Evolutionary conservation across 2,797 vertebrate genomes (phyloP).

Genomic region (Silurus aristotelis): DNA sequence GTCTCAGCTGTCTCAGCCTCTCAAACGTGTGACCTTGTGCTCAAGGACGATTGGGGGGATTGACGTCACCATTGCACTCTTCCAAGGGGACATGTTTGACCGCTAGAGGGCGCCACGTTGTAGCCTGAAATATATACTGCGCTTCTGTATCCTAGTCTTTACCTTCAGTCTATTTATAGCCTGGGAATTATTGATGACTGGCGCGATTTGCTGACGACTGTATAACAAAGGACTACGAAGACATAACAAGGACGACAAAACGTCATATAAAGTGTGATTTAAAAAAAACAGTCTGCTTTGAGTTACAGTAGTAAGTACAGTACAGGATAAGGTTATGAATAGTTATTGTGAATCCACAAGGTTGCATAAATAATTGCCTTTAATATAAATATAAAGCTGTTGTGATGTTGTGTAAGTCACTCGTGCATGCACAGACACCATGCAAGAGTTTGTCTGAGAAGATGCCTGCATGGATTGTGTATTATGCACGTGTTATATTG

Average conservation of each 20-base stretch:
- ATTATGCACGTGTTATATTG: background rate
- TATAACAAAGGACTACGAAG: slow-evolving; percentile 30
- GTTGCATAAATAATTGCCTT: no score
- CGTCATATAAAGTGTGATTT: slow-evolving; percentile 20
- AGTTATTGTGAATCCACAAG: background rate
- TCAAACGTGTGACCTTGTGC: slow-evolving; percentile 73
- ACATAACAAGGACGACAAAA: slow-evolving; percentile 35
- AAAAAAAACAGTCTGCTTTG: background rate
- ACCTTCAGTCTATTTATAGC: slow-evolving; percentile 40
- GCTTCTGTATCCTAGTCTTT: slow-evolving; percentile 26
- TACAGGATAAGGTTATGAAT: background rate
- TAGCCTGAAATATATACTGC: slow-evolving; percentile 24
- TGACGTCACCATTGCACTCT: slow-evolving; percentile 68
- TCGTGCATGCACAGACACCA: background rate
- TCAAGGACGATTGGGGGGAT: slow-evolving; percentile 69
- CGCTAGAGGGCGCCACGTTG: slow-evolving; percentile 62
- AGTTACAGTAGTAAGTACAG: background rate
- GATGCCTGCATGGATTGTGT: background rate
- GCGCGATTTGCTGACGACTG: slow-evolving; percentile 36
- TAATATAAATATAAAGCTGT: background rate
- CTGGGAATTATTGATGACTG: slow-evolving; percentile 47
- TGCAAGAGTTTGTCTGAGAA: background rate
- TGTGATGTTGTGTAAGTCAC: background rate
- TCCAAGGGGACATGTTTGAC: slow-evolving; percentile 32
- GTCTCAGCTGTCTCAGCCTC: slow-evolving; percentile 49